These are phyloP conservation scores for Xylota segnis DNA, from an alignment of 2,888 invertebrate genomes.

Conservation along the genomic window DNA sequence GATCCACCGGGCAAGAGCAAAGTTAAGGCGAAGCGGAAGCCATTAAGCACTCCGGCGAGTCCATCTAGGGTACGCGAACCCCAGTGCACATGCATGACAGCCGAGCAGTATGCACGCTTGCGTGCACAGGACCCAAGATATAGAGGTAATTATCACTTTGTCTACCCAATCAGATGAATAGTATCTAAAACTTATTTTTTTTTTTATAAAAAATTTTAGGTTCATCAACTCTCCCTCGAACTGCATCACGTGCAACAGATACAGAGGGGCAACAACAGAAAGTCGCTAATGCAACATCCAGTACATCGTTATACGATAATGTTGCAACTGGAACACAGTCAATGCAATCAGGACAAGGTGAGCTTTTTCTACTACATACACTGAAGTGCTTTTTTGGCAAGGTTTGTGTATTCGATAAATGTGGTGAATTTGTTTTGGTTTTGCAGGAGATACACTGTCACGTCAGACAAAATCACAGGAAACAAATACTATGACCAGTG, in stretches of 20 bases:
- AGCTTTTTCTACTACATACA: constrained; percentile 11
- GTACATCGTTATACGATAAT: constrained; percentile 94
- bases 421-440: constrained; percentile 49
- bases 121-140: constrained; percentile 94
- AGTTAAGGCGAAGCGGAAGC: constrained; percentile 94
- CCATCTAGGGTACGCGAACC: constrained; percentile 94
- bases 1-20: constrained; percentile 95
- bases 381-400: not conserved
- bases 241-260: constrained; percentile 89
- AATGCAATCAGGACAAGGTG: constrained; percentile 82
- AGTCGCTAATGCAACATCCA: constrained; percentile 94
- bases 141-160: constrained; percentile 85
- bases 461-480: constrained; percentile 90
- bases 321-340: constrained; percentile 85
- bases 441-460: constrained; percentile 85
- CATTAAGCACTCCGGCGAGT: constrained; percentile 96
- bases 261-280: constrained; percentile 88
- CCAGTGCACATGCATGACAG: constrained; percentile 97
- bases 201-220: constrained; percentile 87
- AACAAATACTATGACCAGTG: constrained; percentile 88
- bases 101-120: constrained; percentile 95
- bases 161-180: constrained; percentile 18
- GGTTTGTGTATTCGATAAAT: constrained; percentile 58
- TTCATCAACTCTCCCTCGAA: constrained; percentile 93
- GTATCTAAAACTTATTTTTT: constrained; percentile 15